phyloP scores from a whole-genome alignment of 2,888 invertebrate genomes.

The Clivina fossor region DNA sequence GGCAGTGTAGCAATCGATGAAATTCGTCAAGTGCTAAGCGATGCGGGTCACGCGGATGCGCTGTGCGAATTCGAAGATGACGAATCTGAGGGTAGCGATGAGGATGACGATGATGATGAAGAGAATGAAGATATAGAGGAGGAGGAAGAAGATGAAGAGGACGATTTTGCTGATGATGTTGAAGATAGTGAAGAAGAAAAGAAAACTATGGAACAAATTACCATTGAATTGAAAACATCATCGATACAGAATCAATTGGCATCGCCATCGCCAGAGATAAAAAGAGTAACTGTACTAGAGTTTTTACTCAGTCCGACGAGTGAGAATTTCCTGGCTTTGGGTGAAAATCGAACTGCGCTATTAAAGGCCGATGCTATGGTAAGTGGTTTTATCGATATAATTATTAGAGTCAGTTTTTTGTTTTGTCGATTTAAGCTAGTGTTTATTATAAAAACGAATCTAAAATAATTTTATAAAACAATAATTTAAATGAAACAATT shows the following conservation, averaged over 20 bases:
- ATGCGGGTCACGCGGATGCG: conserved; percentile 52
- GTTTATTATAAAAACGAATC: too few species aligned
- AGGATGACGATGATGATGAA: conserved; percentile 56
- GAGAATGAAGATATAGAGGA: conserved; percentile 35
- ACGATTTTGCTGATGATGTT: conserved; percentile 37
- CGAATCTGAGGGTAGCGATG: conserved; percentile 59
- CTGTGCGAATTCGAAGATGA: conserved; percentile 66
- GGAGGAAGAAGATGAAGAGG: conserved; percentile 37
- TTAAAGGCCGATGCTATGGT: conserved; percentile 12
- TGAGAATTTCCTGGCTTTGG: conserved; percentile 56
- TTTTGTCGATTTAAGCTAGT: conserved; percentile 12
- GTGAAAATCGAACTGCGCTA: conserved; percentile 47
- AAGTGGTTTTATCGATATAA: conserved; percentile 24
- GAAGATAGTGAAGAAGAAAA: conserved; percentile 42
- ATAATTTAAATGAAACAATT: not conserved
- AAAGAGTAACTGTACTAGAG: conserved; percentile 49
- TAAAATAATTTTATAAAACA: not conserved
- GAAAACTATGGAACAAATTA: conserved; percentile 15
- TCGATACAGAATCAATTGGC: conserved; percentile 47
- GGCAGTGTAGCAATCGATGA: conserved; percentile 52
- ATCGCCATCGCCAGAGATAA: conserved; percentile 24
- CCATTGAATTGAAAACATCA: conserved; percentile 40
- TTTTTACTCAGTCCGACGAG: conserved; percentile 55
- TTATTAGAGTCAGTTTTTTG: conserved; percentile 1
- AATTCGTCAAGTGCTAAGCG: conserved; percentile 45